phyloP scores from a whole-genome alignment of 1,140 invertebrate genomes.

The Megathymus violae region DNA sequence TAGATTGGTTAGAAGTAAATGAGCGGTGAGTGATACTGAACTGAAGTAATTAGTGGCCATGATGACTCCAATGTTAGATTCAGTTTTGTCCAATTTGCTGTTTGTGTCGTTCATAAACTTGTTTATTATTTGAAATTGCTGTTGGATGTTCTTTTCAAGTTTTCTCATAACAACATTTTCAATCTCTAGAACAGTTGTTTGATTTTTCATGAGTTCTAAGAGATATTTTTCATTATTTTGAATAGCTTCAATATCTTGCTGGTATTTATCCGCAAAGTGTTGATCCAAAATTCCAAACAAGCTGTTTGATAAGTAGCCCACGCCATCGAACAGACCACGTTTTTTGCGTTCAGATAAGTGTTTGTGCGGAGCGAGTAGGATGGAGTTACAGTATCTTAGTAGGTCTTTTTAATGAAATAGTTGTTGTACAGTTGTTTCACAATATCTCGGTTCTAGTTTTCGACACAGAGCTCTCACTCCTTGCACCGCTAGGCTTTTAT shows the following conservation, averaged over 20 bases:
- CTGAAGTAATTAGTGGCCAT: slow-evolving; percentile 38
- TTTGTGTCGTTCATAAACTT: slow-evolving; percentile 36
- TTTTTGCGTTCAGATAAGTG: slow-evolving; percentile 31
- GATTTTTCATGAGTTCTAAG: slow-evolving; percentile 35
- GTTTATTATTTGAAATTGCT: slow-evolving; percentile 25
- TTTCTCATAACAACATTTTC: slow-evolving; percentile 37
- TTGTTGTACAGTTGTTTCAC: slow-evolving; percentile 21
- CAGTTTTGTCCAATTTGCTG: not conserved
- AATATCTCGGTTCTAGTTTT: slow-evolving; percentile 20
- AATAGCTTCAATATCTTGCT: slow-evolving; percentile 29
- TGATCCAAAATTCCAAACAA: slow-evolving; percentile 39
- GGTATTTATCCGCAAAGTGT: slow-evolving; percentile 42
- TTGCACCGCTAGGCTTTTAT: too few relatives aligned
- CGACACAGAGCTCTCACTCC: slow-evolving; percentile 17
- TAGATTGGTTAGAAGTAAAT: slow-evolving; percentile 30
- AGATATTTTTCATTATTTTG: slow-evolving; percentile 38
- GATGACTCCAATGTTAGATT: slow-evolving; percentile 9
- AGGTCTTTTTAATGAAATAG: slow-evolving; percentile 36
- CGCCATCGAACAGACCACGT: slow-evolving; percentile 38
- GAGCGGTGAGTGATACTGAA: slow-evolving; percentile 27
- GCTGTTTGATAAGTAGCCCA: slow-evolving; percentile 32
- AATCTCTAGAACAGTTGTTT: slow-evolving; percentile 26
- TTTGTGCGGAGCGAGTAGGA: slow-evolving; percentile 31
- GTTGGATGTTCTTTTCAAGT: slow-evolving; percentile 33
- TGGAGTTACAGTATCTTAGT: slow-evolving; percentile 31